A percentile compares a stretch with the other conserved stretches of the same genome.
phyloP scores from a whole-genome alignment of 1,140 invertebrate species.

The Plectrocnemia conspersa region DNA sequence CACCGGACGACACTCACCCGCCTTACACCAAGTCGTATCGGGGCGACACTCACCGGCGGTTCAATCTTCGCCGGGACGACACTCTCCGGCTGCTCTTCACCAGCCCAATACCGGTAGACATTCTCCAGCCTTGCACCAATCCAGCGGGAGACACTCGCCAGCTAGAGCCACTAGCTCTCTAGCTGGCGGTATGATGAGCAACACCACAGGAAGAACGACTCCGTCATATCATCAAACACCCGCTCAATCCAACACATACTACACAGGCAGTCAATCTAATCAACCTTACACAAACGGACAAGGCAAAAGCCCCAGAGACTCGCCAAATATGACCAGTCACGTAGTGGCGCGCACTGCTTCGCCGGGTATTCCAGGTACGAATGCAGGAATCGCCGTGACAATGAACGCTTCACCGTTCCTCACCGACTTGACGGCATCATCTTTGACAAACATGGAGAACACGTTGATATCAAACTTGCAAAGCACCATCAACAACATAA shows the following conservation, averaged over 20 bases:
- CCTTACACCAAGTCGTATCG: conserved; percentile 36
- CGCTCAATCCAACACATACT: conserved; percentile 28
- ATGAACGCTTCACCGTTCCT: conserved; percentile 46
- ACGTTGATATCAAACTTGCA: conserved; percentile 36
- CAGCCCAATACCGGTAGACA: conserved; percentile 36
- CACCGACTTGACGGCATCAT: conserved; percentile 36
- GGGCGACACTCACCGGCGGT: conserved; percentile 27
- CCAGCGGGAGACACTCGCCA: conserved; percentile 29
- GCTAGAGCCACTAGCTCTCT: no score
- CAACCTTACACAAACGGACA: conserved; percentile 36
- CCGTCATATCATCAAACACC: conserved; percentile 21
- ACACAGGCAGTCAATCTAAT: conserved; percentile 38
- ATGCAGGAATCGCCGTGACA: conserved; percentile 55
- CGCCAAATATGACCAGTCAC: conserved; percentile 38
- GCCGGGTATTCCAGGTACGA: conserved; percentile 53
- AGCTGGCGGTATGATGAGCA: conserved; percentile 35
- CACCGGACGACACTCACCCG: conserved; percentile 17
- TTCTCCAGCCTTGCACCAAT: conserved; percentile 16
- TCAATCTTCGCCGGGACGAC: background rate
- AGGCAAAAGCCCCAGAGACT: conserved; percentile 39
- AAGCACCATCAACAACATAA: conserved; percentile 41
- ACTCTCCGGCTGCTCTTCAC: conserved; percentile 32
- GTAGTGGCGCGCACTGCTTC: conserved; percentile 41
- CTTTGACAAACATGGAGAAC: conserved; percentile 34
- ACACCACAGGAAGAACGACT: conserved; percentile 30